phyloP scores from a whole-genome alignment of 2,113 vertebrate species.

The Gasterosteus nipponicus region DNA sequence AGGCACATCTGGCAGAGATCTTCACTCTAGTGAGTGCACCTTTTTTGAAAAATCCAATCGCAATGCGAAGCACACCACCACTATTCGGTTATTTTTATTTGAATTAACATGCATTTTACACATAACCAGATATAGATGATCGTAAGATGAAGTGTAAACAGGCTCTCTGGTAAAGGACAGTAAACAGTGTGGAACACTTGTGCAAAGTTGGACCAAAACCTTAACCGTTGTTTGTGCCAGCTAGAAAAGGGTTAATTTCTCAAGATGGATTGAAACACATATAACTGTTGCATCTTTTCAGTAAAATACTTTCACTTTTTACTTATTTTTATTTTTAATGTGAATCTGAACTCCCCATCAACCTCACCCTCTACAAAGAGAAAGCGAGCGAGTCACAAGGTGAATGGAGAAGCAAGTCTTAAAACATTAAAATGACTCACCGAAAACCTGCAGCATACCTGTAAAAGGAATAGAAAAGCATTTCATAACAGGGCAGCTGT shows the following conservation, averaged over 20 bases:
- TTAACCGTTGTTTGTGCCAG: background rate
- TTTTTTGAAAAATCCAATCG: background rate
- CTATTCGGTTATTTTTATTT: background rate
- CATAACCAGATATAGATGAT: background rate
- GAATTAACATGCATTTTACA: background rate
- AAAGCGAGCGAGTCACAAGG: slow-evolving; percentile 16
- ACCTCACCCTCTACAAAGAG: slow-evolving; percentile 23
- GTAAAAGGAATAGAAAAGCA: slow-evolving; percentile 73
- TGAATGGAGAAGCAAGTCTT: slow-evolving; percentile 28
- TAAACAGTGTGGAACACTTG: background rate
- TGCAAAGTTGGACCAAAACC: background rate
- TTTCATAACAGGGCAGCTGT: slow-evolving; percentile 66
- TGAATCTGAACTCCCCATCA: slow-evolving; percentile 24
- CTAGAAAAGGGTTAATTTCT: background rate
- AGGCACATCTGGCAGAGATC: background rate
- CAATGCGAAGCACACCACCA: background rate
- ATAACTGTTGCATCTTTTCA: slow-evolving; percentile 22
- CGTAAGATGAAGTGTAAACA: no score
- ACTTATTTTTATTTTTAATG: background rate
- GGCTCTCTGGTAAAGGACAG: background rate
- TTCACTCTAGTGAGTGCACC: background rate
- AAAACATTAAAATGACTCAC: slow-evolving; percentile 63
- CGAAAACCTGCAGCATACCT: slow-evolving; percentile 64
- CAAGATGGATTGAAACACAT: slow-evolving; percentile 9
- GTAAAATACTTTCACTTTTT: background rate